phyloP scores from a whole-genome alignment of 2,113 vertebrate genomes.

The Cacatua alba region DNA sequence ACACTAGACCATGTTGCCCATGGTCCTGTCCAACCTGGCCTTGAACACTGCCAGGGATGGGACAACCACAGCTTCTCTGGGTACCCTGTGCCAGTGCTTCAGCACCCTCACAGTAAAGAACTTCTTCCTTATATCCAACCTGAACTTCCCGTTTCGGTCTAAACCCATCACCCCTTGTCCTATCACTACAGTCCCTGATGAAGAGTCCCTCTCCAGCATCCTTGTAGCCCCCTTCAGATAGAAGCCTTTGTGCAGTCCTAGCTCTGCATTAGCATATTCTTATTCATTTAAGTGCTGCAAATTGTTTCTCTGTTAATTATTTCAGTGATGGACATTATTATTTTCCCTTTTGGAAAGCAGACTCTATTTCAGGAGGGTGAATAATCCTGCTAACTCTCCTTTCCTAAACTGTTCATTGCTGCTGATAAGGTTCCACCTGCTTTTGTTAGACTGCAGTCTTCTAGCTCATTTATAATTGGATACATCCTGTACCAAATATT shows the following conservation, averaged over 20 bases:
- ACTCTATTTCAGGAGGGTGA: conserved; percentile 60
- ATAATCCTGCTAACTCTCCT: conserved; percentile 38
- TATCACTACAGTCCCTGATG: not conserved
- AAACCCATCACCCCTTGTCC: not conserved
- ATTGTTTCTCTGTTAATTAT: conserved; percentile 70
- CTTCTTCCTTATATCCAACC: not conserved
- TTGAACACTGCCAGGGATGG: not conserved
- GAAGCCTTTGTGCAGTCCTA: conserved; percentile 30
- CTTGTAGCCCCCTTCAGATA: not conserved
- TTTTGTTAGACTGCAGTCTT: conserved; percentile 50
- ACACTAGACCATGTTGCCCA: not conserved
- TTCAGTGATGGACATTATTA: conserved; percentile 61
- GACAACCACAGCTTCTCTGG: not conserved
- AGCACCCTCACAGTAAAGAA: not conserved
- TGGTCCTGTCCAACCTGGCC: not conserved
- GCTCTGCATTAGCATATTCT: conserved; percentile 52
- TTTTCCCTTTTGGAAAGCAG: conserved; percentile 45
- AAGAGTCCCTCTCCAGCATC: not conserved
- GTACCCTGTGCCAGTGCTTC: not conserved
- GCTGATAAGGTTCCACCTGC: conserved; percentile 59
- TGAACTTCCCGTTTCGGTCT: not conserved
- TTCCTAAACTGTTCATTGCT: conserved; percentile 19
- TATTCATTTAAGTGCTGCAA: conserved; percentile 58
- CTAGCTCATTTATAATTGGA: conserved; percentile 62
- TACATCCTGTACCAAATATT: conserved; percentile 56